Evolutionary conservation across 2,113 vertebrate genomes (phyloP), one percentile per base, ranked within the genome.

Genomic region (Chloebia gouldiae): DNA sequence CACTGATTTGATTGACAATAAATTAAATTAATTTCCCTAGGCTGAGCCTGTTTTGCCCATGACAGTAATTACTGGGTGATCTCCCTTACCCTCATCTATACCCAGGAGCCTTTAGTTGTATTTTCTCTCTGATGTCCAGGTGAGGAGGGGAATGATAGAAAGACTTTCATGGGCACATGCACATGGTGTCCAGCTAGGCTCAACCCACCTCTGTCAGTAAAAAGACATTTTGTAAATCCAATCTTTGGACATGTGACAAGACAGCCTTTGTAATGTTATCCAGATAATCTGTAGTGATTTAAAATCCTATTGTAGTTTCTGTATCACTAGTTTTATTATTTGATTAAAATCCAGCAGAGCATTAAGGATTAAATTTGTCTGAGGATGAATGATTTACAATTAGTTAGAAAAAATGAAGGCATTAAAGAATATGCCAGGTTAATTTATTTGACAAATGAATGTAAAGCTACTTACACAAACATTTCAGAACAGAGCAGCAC

Each of bases 311-410:
- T 96, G 81, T 88, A 54, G 14, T 76, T 96, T 95, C 90, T 88
- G 79, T 94, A 77, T 80, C 88, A 50, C 75, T 88, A 65, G 88
- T 81, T 96, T 88, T 80, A 95, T 87, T 75, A 91, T 93, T 92
- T 91, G 66, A 92, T 95, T 92, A 80, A 92, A 72, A 65, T 69
- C 75, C 93, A 96, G 30, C 56, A 85, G 79, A 90, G 90, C 93
- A 89, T 88, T 87, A 87, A 94, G 78, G 90, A 95, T 95, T 95
- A 71, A 77, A 84, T 95, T 95, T 91, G 81, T 51, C 68, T 51
- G 65, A 85, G 89, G 81, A 82, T 92, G 89, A 95, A 88, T 94
- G 93, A 88, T 85, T 92, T 86, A 79, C 75, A 85, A 85, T 92
- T 88, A 89, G 86, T 85, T 56, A 78, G 77, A 57, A 90, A 94